Evolutionary conservation across 2,888 invertebrate genomes (phyloP), one percentile per base, ranked within the genome.

Genomic region (Alentia gelatinosa): DNA sequence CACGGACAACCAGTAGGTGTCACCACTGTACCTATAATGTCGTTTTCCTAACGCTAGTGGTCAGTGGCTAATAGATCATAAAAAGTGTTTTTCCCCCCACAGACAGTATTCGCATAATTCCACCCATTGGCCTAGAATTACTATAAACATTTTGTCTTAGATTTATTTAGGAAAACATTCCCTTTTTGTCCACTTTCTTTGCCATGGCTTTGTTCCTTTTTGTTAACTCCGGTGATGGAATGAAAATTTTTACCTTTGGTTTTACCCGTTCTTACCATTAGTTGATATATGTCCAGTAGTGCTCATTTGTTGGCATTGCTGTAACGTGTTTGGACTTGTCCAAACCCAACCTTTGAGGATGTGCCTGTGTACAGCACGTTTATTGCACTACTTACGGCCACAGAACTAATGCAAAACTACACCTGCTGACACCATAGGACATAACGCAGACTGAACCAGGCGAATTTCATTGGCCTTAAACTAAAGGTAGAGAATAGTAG

Each of bases 1-100:
- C 86, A 47, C 86, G 86, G 86, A 86, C 30, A 86, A 47, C 47
- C 86, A 86, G 86, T 86, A 86, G 86, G 86, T 86, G 86, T 12
- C 83, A 83, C 83, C 83, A 83, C 83, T 83, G 83, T 83, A 40
- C 86, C 42, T 86, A n/a, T 42, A 86, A 42, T 79, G 79, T 79
- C 26, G 35, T 74, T 19, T 79, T 30, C 79, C 79, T 79, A 79
- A 79, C 39, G 79, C 37, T 79, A 79, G 79, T 79, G 79, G 79
- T 79, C 37, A 79, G 79, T 68, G 68, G 68, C 68, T 68, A 26
- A 56, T 56, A 68, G 68, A 68, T n/a, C 30, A 30, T 68, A 30
- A 26, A 68, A 68, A 68, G 26, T 68, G 23, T 9, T 68, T 30
- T 19, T 19, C 56, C 56, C 12, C 56, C 56, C 5, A 68, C 26